A percentile compares a stretch with the other conserved stretches of the same genome.
Conservation (phyloP, 2,113 vertebrate genomes). For the Chauna torquata region DNA sequence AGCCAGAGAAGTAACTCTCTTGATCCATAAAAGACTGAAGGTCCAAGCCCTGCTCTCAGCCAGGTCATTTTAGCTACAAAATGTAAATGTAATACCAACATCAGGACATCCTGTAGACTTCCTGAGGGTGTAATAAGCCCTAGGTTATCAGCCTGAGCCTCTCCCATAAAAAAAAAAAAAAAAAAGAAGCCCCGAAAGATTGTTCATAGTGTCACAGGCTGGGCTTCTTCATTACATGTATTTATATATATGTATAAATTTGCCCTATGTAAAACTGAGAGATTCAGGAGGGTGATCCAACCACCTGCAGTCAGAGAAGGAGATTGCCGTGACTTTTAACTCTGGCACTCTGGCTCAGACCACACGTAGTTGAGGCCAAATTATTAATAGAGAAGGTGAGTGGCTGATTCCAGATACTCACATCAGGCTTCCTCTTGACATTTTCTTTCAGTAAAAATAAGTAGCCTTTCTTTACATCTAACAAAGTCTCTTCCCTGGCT, state of each 20-base stretch:
- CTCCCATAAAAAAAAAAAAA: not conserved
- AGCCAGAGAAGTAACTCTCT: not conserved
- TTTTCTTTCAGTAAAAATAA: constrained; percentile 32
- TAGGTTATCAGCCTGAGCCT: not conserved
- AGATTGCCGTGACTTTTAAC: not conserved
- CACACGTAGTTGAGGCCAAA: not conserved
- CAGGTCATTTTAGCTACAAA: not conserved
- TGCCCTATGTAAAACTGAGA: not conserved
- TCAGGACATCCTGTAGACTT: not conserved
- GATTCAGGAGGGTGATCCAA: not conserved
- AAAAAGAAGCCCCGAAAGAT: not conserved
- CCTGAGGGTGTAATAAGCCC: not conserved
- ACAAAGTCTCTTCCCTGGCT: constrained; percentile 41
- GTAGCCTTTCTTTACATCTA: constrained; percentile 40
- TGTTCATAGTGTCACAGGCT: not conserved
- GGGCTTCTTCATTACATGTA: not conserved
- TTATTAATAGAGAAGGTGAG: constrained; percentile 5
- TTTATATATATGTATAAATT: no score
- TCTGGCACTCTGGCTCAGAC: not conserved
- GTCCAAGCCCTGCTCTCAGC: not conserved
- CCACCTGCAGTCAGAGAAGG: not conserved
- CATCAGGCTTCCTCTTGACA: constrained; percentile 16
- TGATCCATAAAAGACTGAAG: not conserved
- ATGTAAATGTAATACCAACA: not conserved
- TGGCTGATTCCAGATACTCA: not conserved